Evolutionary conservation across 1,140 invertebrate genomes (phyloP).

Genomic region (Theocolax elegans): DNA sequence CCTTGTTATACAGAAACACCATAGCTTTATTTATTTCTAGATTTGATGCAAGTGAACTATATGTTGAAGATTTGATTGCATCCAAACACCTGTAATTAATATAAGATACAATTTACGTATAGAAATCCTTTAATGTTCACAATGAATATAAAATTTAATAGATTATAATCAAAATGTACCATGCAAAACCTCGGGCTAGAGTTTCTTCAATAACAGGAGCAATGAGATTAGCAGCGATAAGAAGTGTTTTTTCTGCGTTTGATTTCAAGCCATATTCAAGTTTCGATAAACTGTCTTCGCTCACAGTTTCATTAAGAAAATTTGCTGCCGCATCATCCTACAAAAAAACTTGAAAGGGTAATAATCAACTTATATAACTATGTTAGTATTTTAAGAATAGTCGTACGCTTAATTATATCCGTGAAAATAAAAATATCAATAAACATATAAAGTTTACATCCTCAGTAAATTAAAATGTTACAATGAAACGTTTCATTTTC

Average conservation of each 20-base stretch:
- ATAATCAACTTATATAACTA: too few relatives aligned
- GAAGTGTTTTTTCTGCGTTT: slow-evolving; percentile 86
- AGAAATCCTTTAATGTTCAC: too few relatives aligned
- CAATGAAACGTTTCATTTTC: too few relatives aligned
- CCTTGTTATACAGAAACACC: slow-evolving; percentile 87
- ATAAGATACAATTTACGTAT: background rate
- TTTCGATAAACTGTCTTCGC: slow-evolving; percentile 81
- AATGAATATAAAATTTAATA: too few relatives aligned
- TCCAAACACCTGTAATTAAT: slow-evolving; percentile 75
- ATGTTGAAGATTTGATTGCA: slow-evolving; percentile 82
- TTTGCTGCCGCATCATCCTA: slow-evolving; percentile 80
- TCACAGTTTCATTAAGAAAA: slow-evolving; percentile 81
- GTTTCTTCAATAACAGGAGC: slow-evolving; percentile 85
- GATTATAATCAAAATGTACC: slow-evolving; percentile 52
- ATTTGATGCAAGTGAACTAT: slow-evolving; percentile 84
- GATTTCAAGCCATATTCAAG: slow-evolving; percentile 80
- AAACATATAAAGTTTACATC: too few relatives aligned
- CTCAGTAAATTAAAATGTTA: too few relatives aligned
- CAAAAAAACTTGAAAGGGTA: slow-evolving; percentile 25
- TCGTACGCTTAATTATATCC: too few relatives aligned
- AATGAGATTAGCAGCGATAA: slow-evolving; percentile 92
- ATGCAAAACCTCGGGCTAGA: slow-evolving; percentile 77
- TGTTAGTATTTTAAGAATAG: too few relatives aligned
- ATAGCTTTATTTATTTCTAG: slow-evolving; percentile 95
- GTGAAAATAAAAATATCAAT: too few relatives aligned